Conservation (phyloP, 2,797 vertebrate species). For the Schizopygopsis malacanthus region DNA sequence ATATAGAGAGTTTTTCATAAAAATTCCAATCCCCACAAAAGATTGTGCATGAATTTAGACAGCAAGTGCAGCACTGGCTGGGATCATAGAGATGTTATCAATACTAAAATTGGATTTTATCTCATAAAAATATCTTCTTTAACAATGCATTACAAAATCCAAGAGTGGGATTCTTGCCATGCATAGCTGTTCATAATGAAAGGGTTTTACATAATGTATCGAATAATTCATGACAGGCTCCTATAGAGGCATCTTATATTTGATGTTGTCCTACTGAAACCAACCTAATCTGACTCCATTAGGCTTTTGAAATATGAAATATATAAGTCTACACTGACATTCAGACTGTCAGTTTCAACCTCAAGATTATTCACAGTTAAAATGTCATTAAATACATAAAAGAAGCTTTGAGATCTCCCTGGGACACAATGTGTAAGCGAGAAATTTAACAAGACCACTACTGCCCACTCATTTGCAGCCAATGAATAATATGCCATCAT, state of each 20-base stretch:
- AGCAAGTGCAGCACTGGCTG: neutral
- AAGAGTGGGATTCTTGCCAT: conserved; percentile 26
- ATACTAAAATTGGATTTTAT: conserved; percentile 1
- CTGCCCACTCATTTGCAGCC: conserved; percentile 24
- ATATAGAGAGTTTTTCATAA: neutral
- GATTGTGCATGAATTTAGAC: neutral
- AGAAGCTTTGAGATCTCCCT: conserved; percentile 12
- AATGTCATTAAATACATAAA: conserved; percentile 22
- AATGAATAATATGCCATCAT: conserved; percentile 29
- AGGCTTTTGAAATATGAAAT: conserved; percentile 27
- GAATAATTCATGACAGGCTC: conserved; percentile 8
- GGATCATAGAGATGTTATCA: neutral
- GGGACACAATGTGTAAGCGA: neutral
- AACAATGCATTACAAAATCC: conserved; percentile 33
- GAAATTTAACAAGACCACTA: conserved; percentile 27
- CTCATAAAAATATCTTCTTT: neutral
- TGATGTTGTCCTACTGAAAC: conserved; percentile 12
- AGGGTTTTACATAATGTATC: conserved; percentile 13
- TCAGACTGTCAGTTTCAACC: conserved; percentile 14
- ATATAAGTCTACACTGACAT: conserved; percentile 20
- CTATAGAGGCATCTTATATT: conserved; percentile 8
- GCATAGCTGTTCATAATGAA: conserved; percentile 14
- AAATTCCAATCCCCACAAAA: neutral
- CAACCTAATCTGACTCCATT: neutral
- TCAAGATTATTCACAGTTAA: conserved; percentile 13